Evolutionary conservation across 2,797 vertebrate genomes (phyloP).

Genomic region (Mareca penelope): DNA sequence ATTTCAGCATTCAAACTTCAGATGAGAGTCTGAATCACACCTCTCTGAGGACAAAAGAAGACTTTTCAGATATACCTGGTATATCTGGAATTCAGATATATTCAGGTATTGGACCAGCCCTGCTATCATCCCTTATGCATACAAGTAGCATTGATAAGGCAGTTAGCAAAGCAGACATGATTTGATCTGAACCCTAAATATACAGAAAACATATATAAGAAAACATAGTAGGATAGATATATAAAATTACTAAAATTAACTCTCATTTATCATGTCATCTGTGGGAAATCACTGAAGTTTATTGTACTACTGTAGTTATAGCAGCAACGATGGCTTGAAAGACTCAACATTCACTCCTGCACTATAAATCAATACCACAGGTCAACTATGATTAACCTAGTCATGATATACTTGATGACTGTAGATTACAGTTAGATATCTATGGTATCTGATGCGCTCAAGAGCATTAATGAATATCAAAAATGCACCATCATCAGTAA

Average conservation of each 20-base stretch:
- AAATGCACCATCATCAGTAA: background rate
- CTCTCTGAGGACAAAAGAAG: background rate
- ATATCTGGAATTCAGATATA: too few relatives aligned
- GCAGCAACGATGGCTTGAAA: background rate
- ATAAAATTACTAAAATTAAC: background rate
- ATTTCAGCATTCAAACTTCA: background rate
- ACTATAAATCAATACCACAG: conserved; percentile 14
- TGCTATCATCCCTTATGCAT: background rate
- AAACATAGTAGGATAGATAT: background rate
- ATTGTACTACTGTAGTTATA: background rate
- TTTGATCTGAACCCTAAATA: background rate
- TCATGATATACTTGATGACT: background rate
- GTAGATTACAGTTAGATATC: background rate
- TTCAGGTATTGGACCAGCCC: background rate
- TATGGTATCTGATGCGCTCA: background rate
- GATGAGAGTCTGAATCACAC: background rate
- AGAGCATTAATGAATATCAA: background rate
- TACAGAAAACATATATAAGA: background rate
- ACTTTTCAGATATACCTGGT: background rate
- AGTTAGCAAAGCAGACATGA: background rate
- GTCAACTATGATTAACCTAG: background rate
- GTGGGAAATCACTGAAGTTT: background rate
- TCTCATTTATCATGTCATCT: background rate
- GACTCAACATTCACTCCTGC: background rate
- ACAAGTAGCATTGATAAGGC: background rate